Evolutionary conservation across 1,140 invertebrate genomes (phyloP), one percentile per base, ranked within the genome.

Genomic region (Drosophila pseudoananassae): DNA sequence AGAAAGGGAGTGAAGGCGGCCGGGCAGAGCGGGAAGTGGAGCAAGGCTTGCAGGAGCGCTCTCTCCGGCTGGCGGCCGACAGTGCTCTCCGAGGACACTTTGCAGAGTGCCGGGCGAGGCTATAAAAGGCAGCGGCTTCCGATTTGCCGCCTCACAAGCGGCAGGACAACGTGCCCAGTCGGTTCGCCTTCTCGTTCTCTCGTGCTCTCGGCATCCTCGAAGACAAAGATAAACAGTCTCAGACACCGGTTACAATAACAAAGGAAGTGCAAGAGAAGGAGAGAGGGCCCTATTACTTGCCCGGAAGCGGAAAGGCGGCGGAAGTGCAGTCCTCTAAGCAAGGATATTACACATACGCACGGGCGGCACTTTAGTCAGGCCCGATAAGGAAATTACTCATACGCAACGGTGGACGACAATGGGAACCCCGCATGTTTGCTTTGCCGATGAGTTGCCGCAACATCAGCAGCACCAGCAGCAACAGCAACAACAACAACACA

Each of bases 101-200:
- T 77, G 74, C 74, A 76, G 75, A 51, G 36, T 69, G 40, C 83
- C 82, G 83, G 63, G 59, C 72, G 78, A 88, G 83, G 66, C 84
- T 88, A 88, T 88, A 88, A 83, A 88, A 88, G 83, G 20, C 61
- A 59, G 71, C 79, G 83, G 84, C 83, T 45, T 55, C 33, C 59
- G 25, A 88, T 66, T 64, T 77, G 83, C 83, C 83, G 83, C 88
- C 83, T 88, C 83, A 88, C 81, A 88, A 85, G 83, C 83, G 64
- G 77, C 77, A 88, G 78, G 83, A 88, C 83, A 83, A 79, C 83
- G 79, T 54, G 71, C 59, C 70, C 47, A 43, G 71, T 74, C 71
- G 71, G 60, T 51, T 54, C 64, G 59, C 50, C 4, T 12, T 20
- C 23, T 25, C 59, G 27, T 33, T 23, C 61, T 66, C 61, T 68